phyloP scores from a whole-genome alignment of 1,140 invertebrate genomes.

The Potamilus streckersoni region DNA sequence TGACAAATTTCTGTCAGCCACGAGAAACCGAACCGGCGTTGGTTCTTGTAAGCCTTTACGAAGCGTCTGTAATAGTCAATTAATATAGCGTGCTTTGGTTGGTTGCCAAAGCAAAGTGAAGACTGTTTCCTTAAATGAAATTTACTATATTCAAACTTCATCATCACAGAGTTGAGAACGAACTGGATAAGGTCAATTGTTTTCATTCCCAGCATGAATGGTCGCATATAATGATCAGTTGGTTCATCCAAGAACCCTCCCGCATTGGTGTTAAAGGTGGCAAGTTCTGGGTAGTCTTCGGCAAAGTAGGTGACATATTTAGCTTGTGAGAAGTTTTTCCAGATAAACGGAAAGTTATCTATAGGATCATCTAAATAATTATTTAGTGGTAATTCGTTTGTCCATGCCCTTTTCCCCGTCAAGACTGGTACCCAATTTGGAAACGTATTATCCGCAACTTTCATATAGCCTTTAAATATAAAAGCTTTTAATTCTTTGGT shows the following conservation, averaged over 20 bases:
- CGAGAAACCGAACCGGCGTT: slow-evolving; percentile 22
- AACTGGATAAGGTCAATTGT: slow-evolving; percentile 34
- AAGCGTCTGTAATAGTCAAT: slow-evolving; percentile 35
- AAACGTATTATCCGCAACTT: slow-evolving; percentile 53
- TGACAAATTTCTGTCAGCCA: slow-evolving; percentile 33
- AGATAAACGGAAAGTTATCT: slow-evolving; percentile 48
- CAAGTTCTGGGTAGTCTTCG: slow-evolving; percentile 69
- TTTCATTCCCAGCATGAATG: slow-evolving; percentile 62
- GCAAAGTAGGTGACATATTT: slow-evolving; percentile 69
- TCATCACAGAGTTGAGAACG: slow-evolving; percentile 23
- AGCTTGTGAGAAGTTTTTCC: slow-evolving; percentile 67
- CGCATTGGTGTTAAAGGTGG: slow-evolving; percentile 68
- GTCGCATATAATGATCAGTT: slow-evolving; percentile 68
- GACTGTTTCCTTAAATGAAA: slow-evolving; percentile 17
- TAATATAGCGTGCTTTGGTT: slow-evolving; percentile 26
- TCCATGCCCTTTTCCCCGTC: slow-evolving; percentile 28
- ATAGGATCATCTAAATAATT: slow-evolving; percentile 7
- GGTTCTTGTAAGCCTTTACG: slow-evolving; percentile 22
- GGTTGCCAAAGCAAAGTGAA: slow-evolving; percentile 32
- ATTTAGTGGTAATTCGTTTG: slow-evolving; percentile 13
- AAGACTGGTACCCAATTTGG: slow-evolving; percentile 55
- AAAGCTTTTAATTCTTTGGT: slow-evolving; percentile 48
- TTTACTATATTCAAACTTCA: slow-evolving; percentile 20
- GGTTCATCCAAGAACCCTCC: slow-evolving; percentile 67
- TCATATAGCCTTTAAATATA: slow-evolving; percentile 63